Base-by-base conservation (phyloP, 2,113 vertebrate species). In the Microcebus murinus region DNA sequence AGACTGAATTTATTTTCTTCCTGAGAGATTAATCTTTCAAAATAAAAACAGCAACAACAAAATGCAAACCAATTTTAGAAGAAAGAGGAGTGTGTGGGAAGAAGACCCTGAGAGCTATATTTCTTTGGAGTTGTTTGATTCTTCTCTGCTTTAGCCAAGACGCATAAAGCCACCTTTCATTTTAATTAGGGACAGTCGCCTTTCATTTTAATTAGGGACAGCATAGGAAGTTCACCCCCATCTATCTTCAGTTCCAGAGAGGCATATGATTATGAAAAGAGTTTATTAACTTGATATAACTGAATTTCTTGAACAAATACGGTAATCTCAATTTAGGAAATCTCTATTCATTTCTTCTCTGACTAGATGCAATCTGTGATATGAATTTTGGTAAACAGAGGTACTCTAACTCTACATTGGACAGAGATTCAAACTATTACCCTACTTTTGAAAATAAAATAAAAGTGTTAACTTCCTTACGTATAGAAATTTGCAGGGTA, bases 341-440 rank as follows among this genome's bases (percentile, higher is more conserved):
- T 94, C 70, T 86, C 45, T 80, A 31, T 80, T 39, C 50, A 21
- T 52, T 84, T 95, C 42, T 81, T 1, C 18, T 1, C 29, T 87
- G 83, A 70, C n/a, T 39, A 34, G 57, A 65, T 15, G 2, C 65
- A 74, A 94, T 83, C 73, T 95, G 34, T 70, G 50, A 80, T 71
- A 68, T 57, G 61, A 96, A 89, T 73, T 87, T 59, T 82, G 52
- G 27, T 82, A 93, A 95, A 67, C 63, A 94, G 77, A 94, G 73
- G 91, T 90, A 68, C 25, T 52, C 68, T 63, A 94, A 57, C 36
- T 84, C 68, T 84, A 17, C 21, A 29, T 14, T 84, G 61, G 12
- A 82, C n/a, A 86, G 63, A 90, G 42, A 86, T 80, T 80, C 74
- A 86, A 91, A 74, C 17, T 88, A 86, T 68, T n/a, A 61, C 9